Evolutionary conservation across 2,797 vertebrate species (phyloP), one percentile per base, ranked within the genome.

Genomic region (Oophaga sylvatica): DNA sequence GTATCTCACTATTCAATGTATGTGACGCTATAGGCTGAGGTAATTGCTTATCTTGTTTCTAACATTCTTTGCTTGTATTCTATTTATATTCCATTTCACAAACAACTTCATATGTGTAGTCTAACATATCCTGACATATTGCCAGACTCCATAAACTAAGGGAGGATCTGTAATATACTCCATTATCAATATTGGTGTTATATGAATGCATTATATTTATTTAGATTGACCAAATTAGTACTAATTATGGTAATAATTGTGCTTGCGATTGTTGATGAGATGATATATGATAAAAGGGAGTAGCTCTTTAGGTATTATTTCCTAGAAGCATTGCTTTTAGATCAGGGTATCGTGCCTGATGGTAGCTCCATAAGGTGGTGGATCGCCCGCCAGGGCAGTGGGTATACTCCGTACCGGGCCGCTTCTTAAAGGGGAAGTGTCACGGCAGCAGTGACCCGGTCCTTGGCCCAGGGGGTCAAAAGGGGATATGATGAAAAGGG

Each of bases 1-100:
- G 85, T 89, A n/a, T 62, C 87, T 26, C 35, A 45, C 48, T 75
- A 77, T 80, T 53, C 20, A 78, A 26, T 29, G 79, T 82, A 85
- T 82, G 83, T 77, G 53, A 78, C 82, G 68, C 83, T 76, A 85
- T 81, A 77, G 76, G 13, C 83, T 85, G 87, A 89, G 70, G 77
- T 88, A 65, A 81, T 77, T 53, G 60, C 68, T 77, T 76, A 81
- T 89, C 79, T 77, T n/a, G 31, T 89, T 81, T 77, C 68, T 62
- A 22, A 75, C 6, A 19, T 35, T 56, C 78, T n/a, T 5, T 4
- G 31, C 59, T 19, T 56, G 65, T 87, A 77, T 60, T 56, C 45
- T 68, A 26, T 77, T 26, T 65, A 60, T 16, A 63, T 79, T 85
- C 48, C 35, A 29, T 89, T 82, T 59, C 83, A 68, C 31, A 45